Conservation (phyloP, 1,140 invertebrate genomes). For the Penaeus vannamei region DNA sequence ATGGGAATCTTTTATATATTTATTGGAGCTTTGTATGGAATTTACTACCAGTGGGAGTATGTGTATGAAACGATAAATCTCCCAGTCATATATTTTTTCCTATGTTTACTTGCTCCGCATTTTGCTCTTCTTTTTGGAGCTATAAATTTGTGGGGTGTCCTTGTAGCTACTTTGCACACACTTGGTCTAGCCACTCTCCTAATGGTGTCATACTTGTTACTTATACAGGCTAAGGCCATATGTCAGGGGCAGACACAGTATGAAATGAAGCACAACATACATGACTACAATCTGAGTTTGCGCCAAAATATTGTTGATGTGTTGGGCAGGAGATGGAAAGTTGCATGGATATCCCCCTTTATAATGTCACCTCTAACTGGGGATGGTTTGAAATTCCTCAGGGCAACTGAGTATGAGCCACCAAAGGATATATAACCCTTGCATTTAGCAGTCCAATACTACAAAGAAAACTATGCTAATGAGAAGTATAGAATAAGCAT, state of each 20-base stretch:
- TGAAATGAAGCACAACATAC: constrained; percentile 54
- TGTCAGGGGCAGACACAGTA: constrained; percentile 56
- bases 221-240: constrained; percentile 41
- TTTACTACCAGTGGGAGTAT: constrained; percentile 60
- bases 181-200: constrained; percentile 38
- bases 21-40: constrained; percentile 53
- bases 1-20: constrained; percentile 55
- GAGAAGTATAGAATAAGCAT: too few relatives aligned
- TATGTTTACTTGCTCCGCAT: constrained; percentile 49
- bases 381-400: constrained; percentile 44
- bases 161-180: constrained; percentile 52
- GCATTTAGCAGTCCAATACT: too few relatives aligned
- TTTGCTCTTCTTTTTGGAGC: constrained; percentile 52
- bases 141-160: constrained; percentile 54
- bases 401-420: constrained; percentile 52
- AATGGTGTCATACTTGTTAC: constrained; percentile 37
- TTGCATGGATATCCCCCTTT: constrained; percentile 53
- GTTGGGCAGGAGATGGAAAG: constrained; percentile 51
- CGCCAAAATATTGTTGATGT: constrained; percentile 50
- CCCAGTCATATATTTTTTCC: constrained; percentile 42
- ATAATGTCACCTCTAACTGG: constrained; percentile 50
- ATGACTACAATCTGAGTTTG: constrained; percentile 53
- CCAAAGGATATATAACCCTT: constrained; percentile 45
- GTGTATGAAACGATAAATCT: constrained; percentile 54
- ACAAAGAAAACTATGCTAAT: too few relatives aligned